Conservation (phyloP, 2,113 vertebrate genomes). For the Thymallus thymallus region DNA sequence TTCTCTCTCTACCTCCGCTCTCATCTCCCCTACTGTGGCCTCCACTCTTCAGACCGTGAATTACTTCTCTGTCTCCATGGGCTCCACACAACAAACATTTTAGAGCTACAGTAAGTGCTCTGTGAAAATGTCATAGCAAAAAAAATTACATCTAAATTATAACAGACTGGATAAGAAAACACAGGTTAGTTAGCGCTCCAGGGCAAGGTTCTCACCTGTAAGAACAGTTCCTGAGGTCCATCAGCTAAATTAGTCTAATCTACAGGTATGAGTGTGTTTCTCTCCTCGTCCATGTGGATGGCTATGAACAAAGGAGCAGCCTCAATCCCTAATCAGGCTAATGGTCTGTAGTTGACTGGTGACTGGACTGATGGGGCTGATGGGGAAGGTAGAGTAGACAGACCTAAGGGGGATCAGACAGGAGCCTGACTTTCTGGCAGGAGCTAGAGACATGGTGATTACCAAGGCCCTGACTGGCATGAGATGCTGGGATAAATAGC, state of each 20-base stretch:
- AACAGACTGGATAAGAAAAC: constrained; percentile 25
- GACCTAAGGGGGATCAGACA: constrained; percentile 24
- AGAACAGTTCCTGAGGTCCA: constrained; percentile 37
- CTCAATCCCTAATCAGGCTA: constrained; percentile 67
- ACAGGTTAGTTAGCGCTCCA: constrained; percentile 10
- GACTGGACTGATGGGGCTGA: constrained; percentile 35
- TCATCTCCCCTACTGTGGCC: constrained; percentile 1
- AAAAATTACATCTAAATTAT: background rate
- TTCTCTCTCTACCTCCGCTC: background rate
- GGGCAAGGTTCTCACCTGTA: constrained; percentile 17
- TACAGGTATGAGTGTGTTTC: constrained; percentile 16
- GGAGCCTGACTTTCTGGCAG: background rate
- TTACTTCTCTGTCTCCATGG: background rate
- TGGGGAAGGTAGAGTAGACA: constrained; percentile 46
- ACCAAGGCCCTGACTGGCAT: constrained; percentile 4
- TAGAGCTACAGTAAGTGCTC: background rate
- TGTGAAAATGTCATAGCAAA: background rate
- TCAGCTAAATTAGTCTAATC: constrained; percentile 45
- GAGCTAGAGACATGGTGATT: constrained; percentile 11
- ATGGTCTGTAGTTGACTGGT: constrained; percentile 44
- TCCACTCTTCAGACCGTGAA: background rate
- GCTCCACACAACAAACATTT: background rate
- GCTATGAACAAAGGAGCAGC: constrained; percentile 65
- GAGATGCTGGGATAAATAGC: constrained; percentile 38
- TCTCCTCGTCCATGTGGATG: constrained; percentile 59